phyloP scores from a whole-genome alignment of 2,113 vertebrate genomes.

The Phylloscopus trochiloides region DNA sequence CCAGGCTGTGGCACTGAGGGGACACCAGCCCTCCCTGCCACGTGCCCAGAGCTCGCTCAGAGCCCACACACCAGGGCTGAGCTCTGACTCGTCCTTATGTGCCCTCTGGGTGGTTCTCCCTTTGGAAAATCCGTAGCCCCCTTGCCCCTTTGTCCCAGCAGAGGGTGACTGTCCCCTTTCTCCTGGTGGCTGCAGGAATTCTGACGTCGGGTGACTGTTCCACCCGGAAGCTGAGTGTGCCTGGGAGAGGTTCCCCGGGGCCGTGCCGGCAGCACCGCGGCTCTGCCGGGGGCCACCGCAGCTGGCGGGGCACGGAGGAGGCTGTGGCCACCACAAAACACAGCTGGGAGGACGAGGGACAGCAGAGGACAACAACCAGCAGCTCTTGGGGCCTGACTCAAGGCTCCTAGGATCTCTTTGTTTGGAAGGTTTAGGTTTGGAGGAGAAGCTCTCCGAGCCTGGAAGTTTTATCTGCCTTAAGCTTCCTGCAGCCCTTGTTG shows the following conservation, averaged over 20 bases:
- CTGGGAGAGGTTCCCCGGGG: neutral
- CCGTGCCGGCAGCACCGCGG: neutral
- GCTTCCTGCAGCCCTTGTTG: neutral
- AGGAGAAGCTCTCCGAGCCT: neutral
- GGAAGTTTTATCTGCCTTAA: neutral
- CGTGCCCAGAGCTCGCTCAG: rapidly evolving
- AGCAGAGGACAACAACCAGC: neutral
- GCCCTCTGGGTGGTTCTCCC: neutral
- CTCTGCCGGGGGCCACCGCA: neutral
- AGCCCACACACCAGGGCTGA: neutral
- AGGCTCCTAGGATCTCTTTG: neutral
- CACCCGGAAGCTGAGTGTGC: constrained; percentile 77
- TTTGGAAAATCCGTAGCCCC: neutral
- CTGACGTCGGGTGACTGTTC: constrained; percentile 80
- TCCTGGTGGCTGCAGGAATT: constrained; percentile 23
- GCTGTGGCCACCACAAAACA: neutral
- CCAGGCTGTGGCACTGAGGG: neutral
- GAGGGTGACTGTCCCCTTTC: neutral
- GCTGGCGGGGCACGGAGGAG: neutral
- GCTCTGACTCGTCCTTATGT: neutral
- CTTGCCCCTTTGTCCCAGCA: neutral
- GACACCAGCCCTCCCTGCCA: rapidly evolving
- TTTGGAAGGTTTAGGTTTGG: neutral
- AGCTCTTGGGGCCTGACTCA: neutral
- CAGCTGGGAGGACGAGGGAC: neutral